Percentiles rank a stretch among this genome's conserved stretches.
Evolutionary conservation across 1,140 invertebrate species (phyloP).

Genomic region (Habropoda laboriosa): DNA sequence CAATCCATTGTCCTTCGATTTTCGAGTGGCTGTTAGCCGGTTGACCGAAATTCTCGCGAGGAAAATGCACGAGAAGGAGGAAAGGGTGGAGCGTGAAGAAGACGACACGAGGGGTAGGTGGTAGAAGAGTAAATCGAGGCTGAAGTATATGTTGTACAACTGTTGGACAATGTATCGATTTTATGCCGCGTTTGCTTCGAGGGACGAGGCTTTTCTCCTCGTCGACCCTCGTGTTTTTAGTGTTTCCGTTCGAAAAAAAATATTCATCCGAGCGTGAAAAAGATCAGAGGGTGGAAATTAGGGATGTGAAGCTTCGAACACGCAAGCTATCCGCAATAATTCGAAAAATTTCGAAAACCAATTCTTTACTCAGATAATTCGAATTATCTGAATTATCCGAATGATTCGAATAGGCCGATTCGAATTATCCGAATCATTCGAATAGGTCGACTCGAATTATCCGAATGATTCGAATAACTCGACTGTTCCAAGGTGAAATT

Average conservation of each 20-base stretch:
- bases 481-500: too few species aligned
- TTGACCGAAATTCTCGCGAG: conserved; percentile 21
- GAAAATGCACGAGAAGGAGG: neutral
- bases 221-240: neutral
- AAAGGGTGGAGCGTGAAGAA: neutral
- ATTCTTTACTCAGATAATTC: too few species aligned
- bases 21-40: neutral
- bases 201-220: neutral
- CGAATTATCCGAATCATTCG: too few species aligned
- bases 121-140: conserved; percentile 7
- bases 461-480: too few species aligned
- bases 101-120: neutral
- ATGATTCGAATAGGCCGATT: too few species aligned
- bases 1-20: neutral
- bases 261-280: neutral
- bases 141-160: conserved; percentile 13
- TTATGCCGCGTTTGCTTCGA: conserved; percentile 1
- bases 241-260: neutral
- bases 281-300: too few species aligned
- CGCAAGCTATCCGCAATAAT: too few species aligned
- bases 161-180: conserved; percentile 39
- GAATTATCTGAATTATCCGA: too few species aligned
- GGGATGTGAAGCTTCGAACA: too few species aligned
- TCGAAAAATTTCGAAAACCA: too few species aligned
- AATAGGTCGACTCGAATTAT: too few species aligned